phyloP scores from a whole-genome alignment of 2,797 vertebrate genomes.

The Mycteria americana region DNA sequence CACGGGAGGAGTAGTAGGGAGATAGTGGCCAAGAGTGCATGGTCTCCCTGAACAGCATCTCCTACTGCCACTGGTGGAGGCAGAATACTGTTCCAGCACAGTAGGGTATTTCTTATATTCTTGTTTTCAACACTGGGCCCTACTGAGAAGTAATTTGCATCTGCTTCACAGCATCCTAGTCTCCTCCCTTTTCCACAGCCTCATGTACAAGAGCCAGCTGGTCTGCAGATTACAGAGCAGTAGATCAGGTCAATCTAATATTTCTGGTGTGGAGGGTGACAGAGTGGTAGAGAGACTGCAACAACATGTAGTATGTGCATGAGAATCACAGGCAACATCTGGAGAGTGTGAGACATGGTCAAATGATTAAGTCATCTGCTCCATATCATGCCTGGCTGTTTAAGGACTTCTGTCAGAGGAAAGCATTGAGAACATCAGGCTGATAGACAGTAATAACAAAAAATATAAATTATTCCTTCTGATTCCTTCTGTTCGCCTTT shows the following conservation, averaged over 20 bases:
- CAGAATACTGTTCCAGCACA: neutral
- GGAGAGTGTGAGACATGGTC: neutral
- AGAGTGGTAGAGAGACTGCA: neutral
- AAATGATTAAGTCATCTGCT: constrained; percentile 32
- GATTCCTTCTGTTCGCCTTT: neutral
- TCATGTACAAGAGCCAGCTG: neutral
- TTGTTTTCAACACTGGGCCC: neutral
- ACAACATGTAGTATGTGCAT: neutral
- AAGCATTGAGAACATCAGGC: neutral
- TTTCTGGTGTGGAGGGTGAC: neutral
- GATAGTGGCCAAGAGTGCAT: neutral
- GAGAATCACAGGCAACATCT: neutral
- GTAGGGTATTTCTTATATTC: neutral
- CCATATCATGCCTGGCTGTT: neutral
- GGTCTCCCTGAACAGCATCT: neutral
- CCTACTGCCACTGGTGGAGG: neutral
- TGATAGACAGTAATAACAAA: constrained; percentile 4
- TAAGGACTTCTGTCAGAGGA: constrained; percentile 9
- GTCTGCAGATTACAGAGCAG: neutral
- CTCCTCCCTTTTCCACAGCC: neutral
- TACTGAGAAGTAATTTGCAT: neutral
- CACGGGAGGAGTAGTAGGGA: accelerated
- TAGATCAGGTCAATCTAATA: neutral
- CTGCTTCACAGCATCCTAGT: neutral
- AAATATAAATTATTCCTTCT: neutral